Evolutionary conservation across 2,113 vertebrate genomes (phyloP), one percentile per base, ranked within the genome.

Genomic region (Halichoerus grypus): DNA sequence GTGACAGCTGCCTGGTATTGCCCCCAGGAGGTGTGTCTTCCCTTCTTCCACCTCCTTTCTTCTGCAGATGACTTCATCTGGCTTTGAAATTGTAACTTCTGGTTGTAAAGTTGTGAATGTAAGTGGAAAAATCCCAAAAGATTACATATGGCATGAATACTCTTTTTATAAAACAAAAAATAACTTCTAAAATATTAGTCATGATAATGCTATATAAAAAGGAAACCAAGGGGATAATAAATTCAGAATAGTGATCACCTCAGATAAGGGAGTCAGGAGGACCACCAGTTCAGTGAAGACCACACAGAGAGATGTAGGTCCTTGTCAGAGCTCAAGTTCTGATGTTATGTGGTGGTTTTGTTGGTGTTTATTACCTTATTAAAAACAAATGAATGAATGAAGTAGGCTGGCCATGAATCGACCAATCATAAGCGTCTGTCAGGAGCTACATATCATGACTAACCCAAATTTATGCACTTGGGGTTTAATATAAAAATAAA

Each of bases 1-100:
- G 33, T 7, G 24, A 11, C 0, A 5, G 21, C 18, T n/a, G 15
- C 33, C 55, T 33, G 0, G 6, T 57, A 5, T 5, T 0, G 1
- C 1, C 15, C 51, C 51, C 51, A 53, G 51, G 14, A 53, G 13
- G 14, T 53, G 57, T 8, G 18, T 61, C 26, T 19, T 16, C 51
- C 31, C 61, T 0, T 12, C 65, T 53, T 53, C 51, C 51, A 53
- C 13, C 15, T 74, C 24, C 13, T 67, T 53, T 61, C 49, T 82
- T 86, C 91, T 7, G 51, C 21, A 7, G 10, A 7, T 18, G 21
- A 9, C 31, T 21, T 16, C 11, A 26, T 46, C 76, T 46, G 1
- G n/a, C 15, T 33, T 36, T 51, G 63, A 83, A 65, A 33, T 57
- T 87, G 31, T 57, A 11, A 61, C 12, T 9, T 10, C 19, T 82